A percentile compares a stretch with the other conserved stretches of the same genome.
phyloP scores from a whole-genome alignment of 2,113 vertebrate genomes.

The Atherinomorus stipes region DNA sequence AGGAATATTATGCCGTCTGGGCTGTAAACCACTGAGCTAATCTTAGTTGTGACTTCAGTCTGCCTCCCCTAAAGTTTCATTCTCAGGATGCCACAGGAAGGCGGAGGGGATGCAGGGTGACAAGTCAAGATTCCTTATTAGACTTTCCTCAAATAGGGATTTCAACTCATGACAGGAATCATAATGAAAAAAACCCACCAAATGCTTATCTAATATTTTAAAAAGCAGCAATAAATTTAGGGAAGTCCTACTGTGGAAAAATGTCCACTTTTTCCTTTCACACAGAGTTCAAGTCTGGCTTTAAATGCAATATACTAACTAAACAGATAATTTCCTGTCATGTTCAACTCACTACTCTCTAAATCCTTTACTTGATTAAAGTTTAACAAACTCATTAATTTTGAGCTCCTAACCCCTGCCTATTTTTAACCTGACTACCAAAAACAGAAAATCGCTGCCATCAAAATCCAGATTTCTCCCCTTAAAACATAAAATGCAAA shows the following conservation, averaged over 20 bases:
- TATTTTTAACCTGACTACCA: neutral
- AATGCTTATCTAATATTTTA: conserved; percentile 19
- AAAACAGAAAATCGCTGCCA: neutral
- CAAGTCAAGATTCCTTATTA: conserved; percentile 9
- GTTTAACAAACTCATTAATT: conserved; percentile 30
- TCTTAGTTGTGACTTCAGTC: conserved; percentile 72
- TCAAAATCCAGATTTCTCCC: neutral
- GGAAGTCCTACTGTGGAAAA: neutral
- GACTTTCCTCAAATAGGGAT: conserved; percentile 6
- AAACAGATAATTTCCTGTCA: conserved; percentile 44
- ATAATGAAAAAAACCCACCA: conserved; percentile 10
- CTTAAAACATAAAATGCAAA: neutral
- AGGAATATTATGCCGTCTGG: conserved; percentile 45
- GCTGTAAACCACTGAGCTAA: conserved; percentile 58
- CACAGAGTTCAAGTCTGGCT: neutral
- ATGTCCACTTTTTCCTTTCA: conserved; percentile 9
- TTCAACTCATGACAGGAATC: neutral
- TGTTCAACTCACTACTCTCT: conserved; percentile 2
- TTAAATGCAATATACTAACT: conserved; percentile 12
- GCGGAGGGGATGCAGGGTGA: conserved; percentile 36
- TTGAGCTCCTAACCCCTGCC: conserved; percentile 8
- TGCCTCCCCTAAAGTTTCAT: conserved; percentile 63
- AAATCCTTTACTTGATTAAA: conserved; percentile 28
- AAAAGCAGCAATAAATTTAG: neutral
- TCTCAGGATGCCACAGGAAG: conserved; percentile 70